These are phyloP conservation scores for Endomychus coccineus DNA, from an alignment of 2,888 invertebrate genomes.

Conservation along the genomic window DNA sequence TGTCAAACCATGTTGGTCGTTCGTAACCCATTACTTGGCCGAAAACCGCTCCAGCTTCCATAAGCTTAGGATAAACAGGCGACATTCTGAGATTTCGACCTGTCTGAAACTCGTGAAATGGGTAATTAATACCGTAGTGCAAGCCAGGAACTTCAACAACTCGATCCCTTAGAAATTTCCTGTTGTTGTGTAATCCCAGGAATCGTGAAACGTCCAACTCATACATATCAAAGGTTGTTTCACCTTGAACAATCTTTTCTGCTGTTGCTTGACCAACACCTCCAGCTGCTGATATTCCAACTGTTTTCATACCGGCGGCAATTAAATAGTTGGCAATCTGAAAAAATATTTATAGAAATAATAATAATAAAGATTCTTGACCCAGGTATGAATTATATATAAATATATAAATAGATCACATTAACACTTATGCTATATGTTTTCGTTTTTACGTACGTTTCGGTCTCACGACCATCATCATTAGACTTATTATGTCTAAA, in stretches of 20 bases:
- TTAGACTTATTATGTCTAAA: too few relatives aligned
- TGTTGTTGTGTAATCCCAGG: constrained; percentile 88
- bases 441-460: too few relatives aligned
- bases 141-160: constrained; percentile 89
- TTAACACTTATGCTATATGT: too few relatives aligned
- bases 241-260: constrained; percentile 78
- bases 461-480: too few relatives aligned
- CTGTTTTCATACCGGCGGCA: constrained; percentile 93
- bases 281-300: constrained; percentile 91
- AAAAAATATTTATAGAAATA: constrained; percentile 23
- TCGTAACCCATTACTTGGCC: constrained; percentile 98
- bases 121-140: constrained; percentile 76
- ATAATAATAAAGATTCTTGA: not conserved
- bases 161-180: constrained; percentile 83
- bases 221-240: constrained; percentile 77
- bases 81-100: constrained; percentile 89
- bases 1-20: constrained; percentile 85
- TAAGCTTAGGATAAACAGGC: constrained; percentile 86
- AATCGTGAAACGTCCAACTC: constrained; percentile 85
- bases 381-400: constrained; percentile 4
- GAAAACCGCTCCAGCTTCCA: constrained; percentile 89
- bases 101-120: constrained; percentile 77
- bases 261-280: constrained; percentile 89
- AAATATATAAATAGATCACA: not conserved
- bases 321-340: constrained; percentile 83